Conservation (phyloP, 2,888 invertebrate genomes). For the Dascillus cervinus region DNA sequence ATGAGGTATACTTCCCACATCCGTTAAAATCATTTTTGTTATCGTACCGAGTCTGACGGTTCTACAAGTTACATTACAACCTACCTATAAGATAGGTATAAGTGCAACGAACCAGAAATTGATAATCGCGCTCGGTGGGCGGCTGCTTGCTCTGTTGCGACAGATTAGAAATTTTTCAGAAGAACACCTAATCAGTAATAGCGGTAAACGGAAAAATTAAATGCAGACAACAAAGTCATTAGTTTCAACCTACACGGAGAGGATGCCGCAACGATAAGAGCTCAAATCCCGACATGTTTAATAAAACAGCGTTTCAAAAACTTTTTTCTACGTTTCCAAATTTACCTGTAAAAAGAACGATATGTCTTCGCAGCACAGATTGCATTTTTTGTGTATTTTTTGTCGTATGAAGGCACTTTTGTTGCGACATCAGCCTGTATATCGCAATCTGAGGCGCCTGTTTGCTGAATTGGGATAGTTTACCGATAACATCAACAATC, state of each 20-base stretch:
- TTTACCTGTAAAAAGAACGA: no score
- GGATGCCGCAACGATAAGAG: constrained; percentile 5
- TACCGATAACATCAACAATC: constrained; percentile 43
- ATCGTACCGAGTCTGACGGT: no score
- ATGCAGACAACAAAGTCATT: constrained; percentile 16
- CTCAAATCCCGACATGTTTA: not conserved
- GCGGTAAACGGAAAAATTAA: no score
- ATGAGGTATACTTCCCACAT: no score
- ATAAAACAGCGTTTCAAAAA: constrained; percentile 1
- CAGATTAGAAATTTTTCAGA: constrained; percentile 7
- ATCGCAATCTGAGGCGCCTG: constrained; percentile 40
- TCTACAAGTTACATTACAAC: not conserved
- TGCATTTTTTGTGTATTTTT: no score
- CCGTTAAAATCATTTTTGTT: no score
- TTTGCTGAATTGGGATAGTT: constrained; percentile 37
- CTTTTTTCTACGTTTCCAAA: no score
- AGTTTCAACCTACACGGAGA: constrained; percentile 16
- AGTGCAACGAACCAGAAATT: no score
- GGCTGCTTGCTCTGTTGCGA: constrained; percentile 10
- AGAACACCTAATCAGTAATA: constrained; percentile 12
- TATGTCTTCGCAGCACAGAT: no score
- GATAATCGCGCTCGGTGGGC: constrained; percentile 4
- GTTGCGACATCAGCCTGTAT: constrained; percentile 35
- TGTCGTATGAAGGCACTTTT: constrained; percentile 26
- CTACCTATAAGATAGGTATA: not conserved